phyloP scores from a whole-genome alignment of 2,113 vertebrate genomes.

The Rallus limicola region DNA sequence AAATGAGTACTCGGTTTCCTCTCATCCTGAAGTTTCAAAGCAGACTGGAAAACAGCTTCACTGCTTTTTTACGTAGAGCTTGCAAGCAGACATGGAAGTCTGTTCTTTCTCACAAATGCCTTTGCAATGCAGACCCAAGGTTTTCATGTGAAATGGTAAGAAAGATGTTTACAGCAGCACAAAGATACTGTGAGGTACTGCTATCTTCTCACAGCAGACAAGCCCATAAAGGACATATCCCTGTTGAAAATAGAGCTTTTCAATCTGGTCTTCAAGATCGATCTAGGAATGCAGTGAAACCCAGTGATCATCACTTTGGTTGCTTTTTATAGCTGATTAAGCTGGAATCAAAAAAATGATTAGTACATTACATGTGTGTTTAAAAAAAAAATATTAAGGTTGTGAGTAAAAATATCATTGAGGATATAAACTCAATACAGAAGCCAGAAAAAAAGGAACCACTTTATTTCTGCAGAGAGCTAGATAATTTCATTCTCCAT shows the following conservation, averaged over 20 bases:
- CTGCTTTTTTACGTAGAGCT: neutral
- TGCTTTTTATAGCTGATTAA: neutral
- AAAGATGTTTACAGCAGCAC: neutral
- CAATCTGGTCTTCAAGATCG: neutral
- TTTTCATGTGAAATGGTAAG: neutral
- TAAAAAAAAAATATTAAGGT: neutral
- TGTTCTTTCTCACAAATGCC: neutral
- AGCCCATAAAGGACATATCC: neutral
- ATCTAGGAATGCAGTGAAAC: neutral
- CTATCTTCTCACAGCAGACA: neutral
- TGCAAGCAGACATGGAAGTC: neutral
- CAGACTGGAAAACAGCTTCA: neutral
- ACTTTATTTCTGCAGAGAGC: conserved; percentile 3
- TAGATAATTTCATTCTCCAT: conserved; percentile 13
- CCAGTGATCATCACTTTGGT: neutral
- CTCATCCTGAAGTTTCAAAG: neutral
- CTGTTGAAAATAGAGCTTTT: neutral
- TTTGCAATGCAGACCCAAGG: neutral
- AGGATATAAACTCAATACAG: neutral
- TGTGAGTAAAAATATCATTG: neutral
- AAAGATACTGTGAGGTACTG: neutral
- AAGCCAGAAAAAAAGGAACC: conserved; percentile 8
- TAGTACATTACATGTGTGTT: neutral
- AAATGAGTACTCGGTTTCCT: neutral
- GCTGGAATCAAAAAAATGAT: neutral